Conservation (phyloP, 1,140 invertebrate genomes). For the Scaptomyza graminum region DNA sequence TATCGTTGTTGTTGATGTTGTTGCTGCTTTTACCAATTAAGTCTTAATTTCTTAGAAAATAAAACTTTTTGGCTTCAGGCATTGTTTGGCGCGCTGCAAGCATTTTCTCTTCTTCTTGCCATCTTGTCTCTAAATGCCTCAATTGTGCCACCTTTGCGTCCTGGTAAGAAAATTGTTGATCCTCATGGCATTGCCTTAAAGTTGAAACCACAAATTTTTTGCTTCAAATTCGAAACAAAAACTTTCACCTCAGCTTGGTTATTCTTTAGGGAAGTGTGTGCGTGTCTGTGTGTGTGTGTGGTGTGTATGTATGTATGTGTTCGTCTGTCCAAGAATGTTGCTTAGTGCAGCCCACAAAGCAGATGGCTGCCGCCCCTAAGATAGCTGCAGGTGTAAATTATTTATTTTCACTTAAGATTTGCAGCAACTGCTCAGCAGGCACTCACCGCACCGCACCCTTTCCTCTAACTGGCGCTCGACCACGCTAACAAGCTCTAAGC, state of each 20-base stretch:
- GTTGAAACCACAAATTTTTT: constrained; percentile 77
- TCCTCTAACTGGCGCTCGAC: constrained; percentile 8
- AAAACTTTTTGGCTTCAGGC: constrained; percentile 77
- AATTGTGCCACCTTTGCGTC: constrained; percentile 45
- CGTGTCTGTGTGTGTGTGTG: constrained; percentile 39
- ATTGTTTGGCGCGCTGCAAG: constrained; percentile 61
- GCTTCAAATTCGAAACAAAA: constrained; percentile 67
- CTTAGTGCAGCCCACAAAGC: constrained; percentile 20
- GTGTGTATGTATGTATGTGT: constrained; percentile 6
- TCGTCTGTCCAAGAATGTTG: not conserved
- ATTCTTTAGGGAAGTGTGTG: constrained; percentile 37
- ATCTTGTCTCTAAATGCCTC: constrained; percentile 8
- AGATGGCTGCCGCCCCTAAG: constrained; percentile 35
- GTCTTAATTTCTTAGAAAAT: constrained; percentile 83
- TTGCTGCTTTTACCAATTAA: constrained; percentile 79
- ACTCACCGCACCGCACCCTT: not conserved
- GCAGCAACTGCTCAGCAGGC: constrained; percentile 25
- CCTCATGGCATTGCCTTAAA: constrained; percentile 49
- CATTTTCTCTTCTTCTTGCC: constrained; percentile 24
- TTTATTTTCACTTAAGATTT: constrained; percentile 83
- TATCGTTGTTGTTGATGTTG: constrained; percentile 47
- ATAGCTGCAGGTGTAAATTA: constrained; percentile 83
- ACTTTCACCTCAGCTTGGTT: constrained; percentile 70
- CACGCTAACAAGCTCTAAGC: constrained; percentile 57
- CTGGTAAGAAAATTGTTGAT: constrained; percentile 53